Base-by-base conservation (phyloP, 2,888 invertebrate species). In the Stenodema calcarata region DNA sequence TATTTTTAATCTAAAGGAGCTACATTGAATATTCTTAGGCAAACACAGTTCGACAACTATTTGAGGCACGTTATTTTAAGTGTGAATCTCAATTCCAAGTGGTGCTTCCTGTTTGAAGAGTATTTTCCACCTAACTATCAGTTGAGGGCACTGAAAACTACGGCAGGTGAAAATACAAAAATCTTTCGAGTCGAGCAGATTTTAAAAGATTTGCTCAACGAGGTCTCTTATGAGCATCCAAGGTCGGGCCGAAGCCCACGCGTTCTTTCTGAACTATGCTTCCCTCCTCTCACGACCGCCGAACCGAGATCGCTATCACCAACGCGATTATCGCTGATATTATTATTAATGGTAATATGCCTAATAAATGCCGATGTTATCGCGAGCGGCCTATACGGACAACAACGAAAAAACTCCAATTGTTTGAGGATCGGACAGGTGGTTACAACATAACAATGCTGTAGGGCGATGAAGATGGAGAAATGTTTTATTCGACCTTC, bases 261-360 rank as follows among this genome's bases (percentile, higher is more conserved):
- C 73, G 35, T n/a, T 18, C 16, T 4, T 73, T 73, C 18, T 41
- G 16, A 35, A 41, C 73, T 73, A 41, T 73, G 35, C 41, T 35
- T 41, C 35, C 73, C 35, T 62, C 62, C 62, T 9, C 62, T 23
- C 62, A 62, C 62, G 62, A 62, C 27, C 62, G 62, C 23, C 62
- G 7, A 62, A 62, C 23, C 23, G 23, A 62, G 62, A 62, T 62
- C 62, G 62, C 62, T 62, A 62, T 62, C 62, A 23, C 23, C 6
- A 23, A 18, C 62, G 23, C 62, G 62, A 62, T 62, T 62, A 62
- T 27, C 62, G 62, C 18, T 23, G 62, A 62, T 41, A 73, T 73
- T 73, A 73, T 73, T 41, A 73, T 73, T 73, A 73, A 41, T 41
- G 73, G 73, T 73, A 35, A 73, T 73, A n/a, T n/a, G 9, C 27